Evolutionary conservation across 2,888 invertebrate species (phyloP), one percentile per base, ranked within the genome.

Genomic region (Cacoxenus indagator): DNA sequence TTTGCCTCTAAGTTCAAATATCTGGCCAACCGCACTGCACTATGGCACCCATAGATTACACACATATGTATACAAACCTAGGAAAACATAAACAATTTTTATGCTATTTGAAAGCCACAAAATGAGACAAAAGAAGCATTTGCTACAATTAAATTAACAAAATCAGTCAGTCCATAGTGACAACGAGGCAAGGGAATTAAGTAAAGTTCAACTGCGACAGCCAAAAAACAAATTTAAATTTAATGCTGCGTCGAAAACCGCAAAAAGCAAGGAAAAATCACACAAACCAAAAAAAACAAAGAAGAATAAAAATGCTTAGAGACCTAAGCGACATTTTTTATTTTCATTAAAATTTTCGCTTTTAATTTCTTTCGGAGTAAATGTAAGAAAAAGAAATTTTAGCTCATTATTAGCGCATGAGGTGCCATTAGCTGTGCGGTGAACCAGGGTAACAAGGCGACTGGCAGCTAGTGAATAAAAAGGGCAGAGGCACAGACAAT

Each of bases 381-480:
- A 6, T 9, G 29, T 9, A 61, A 61, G 19, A 43, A 61, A 37
- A 61, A 64, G 19, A 70, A 67, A 65, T 64, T 29, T 65, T 45
- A 69, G 70, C 71, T 74, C 69, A 70, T 70, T 71, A 75, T 70
- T 69, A 67, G 69, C 68, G 68, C 74, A 67, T 72, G 68, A 70
- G 68, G 46, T 45, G 67, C 59, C 69, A 71, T 69, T 67, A 69
- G 62, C 67, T 62, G 22, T 62, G 22, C 24, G 51, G 51, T 51
- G 9, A 55, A 17, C 55, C 55, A 55, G 11, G 26, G n/a, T 22
- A 37, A 51, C 51, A 22, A 22, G 22, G 22, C n/a, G 22, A 17
- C 17, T 37, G 37, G 9, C n/a, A n/a, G 48, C 9, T 14, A 8
- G 6, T 19, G 11, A 22, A 55, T 26, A 55, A 26, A 55, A 55